A percentile compares a stretch with the other conserved stretches of the same genome.
Evolutionary conservation across 2,797 vertebrate genomes (phyloP).

Genomic region (Hozukius guyotensis): DNA sequence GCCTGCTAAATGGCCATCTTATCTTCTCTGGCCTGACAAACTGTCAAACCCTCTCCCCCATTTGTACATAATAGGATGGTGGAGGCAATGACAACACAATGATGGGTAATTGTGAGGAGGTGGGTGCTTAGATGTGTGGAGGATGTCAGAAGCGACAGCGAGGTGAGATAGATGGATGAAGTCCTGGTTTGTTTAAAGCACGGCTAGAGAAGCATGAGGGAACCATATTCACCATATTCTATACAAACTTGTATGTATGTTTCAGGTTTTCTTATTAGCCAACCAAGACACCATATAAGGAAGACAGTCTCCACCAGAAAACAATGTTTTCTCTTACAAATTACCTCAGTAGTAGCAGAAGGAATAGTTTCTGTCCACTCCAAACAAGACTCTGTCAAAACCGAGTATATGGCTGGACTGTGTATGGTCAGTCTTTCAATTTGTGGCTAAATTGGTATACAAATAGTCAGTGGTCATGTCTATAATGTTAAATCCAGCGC

Average conservation of each 20-base stretch:
- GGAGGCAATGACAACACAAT: constrained; percentile 71
- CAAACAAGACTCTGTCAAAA: no score
- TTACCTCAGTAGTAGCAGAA: neutral
- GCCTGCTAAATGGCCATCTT: constrained; percentile 72
- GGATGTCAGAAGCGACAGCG: constrained; percentile 46
- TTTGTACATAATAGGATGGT: constrained; percentile 67
- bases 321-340: neutral
- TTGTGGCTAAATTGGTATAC: no score
- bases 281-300: neutral
- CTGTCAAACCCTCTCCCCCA: constrained; percentile 64
- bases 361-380: neutral
- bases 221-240: neutral
- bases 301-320: neutral
- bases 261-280: neutral
- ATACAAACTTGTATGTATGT: neutral
- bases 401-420: no score
- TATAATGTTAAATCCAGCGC: no score
- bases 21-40: constrained; percentile 70
- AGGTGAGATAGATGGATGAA: constrained; percentile 46
- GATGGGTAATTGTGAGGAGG: constrained; percentile 69
- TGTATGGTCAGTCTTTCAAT: no score
- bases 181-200: constrained; percentile 42
- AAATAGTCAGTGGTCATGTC: no score
- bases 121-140: constrained; percentile 46
- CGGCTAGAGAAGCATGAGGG: neutral